Evolutionary conservation across 2,797 vertebrate genomes (phyloP).

Genomic region (Anableps anableps): DNA sequence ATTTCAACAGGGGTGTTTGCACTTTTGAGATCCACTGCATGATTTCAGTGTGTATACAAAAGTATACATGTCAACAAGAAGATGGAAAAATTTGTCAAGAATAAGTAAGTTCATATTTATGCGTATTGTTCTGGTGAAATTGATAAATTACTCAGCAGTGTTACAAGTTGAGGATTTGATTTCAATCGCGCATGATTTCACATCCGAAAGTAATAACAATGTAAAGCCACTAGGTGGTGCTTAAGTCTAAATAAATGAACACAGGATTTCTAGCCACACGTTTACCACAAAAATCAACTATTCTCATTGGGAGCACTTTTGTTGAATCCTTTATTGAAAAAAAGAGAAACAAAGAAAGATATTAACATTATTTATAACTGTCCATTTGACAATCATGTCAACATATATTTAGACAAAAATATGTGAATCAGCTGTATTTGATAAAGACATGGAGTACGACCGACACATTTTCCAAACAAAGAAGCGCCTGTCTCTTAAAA

Average conservation of each 20-base stretch:
- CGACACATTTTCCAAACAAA: conserved; percentile 49
- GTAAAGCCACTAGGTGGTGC: conserved; percentile 54
- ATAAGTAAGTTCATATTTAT: neutral
- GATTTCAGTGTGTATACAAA: neutral
- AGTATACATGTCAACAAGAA: neutral
- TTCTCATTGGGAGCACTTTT: conserved; percentile 78
- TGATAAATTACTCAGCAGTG: neutral
- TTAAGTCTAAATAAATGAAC: conserved; percentile 4
- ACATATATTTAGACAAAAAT: conserved; percentile 79
- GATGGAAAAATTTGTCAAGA: neutral
- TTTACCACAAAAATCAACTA: conserved; percentile 58
- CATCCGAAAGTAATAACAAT: conserved; percentile 14
- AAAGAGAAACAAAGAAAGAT: conserved; percentile 78
- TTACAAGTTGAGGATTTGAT: neutral
- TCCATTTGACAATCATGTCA: conserved; percentile 73
- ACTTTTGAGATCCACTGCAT: neutral
- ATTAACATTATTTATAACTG: conserved; percentile 81
- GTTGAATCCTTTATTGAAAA: conserved; percentile 84
- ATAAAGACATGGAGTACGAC: conserved; percentile 58
- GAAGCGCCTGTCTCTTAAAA: conserved; percentile 61
- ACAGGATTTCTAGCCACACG: neutral
- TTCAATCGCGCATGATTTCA: neutral
- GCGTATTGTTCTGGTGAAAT: neutral
- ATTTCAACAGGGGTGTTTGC: neutral
- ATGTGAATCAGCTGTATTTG: conserved; percentile 70